Percentiles rank a stretch among this genome's conserved stretches.
These are phyloP conservation scores for Apis dorsata DNA, from an alignment of 1,140 invertebrate genomes.

Conservation along the genomic window DNA sequence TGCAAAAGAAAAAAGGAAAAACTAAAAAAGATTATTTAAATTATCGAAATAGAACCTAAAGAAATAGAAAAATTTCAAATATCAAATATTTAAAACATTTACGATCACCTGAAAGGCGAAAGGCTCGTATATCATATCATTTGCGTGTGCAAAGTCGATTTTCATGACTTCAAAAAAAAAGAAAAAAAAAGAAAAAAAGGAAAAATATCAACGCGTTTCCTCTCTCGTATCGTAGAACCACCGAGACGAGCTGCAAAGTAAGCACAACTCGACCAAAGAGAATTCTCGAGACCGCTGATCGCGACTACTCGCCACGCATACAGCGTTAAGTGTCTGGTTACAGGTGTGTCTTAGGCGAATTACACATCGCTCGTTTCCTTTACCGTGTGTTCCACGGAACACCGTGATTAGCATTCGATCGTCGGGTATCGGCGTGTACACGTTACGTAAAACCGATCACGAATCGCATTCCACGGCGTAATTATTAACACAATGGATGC, in stretches of 20 bases:
- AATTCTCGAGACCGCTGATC: constrained; percentile 3
- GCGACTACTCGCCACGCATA: neutral
- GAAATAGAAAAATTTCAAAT: too few relatives aligned
- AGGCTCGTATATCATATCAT: too few relatives aligned
- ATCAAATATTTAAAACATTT: too few relatives aligned
- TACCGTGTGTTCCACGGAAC: neutral
- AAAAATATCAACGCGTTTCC: neutral
- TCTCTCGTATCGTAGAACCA: neutral
- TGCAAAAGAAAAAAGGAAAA: too few relatives aligned
- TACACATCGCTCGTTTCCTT: constrained; percentile 12
- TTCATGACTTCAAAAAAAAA: neutral
- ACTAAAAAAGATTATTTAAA: too few relatives aligned
- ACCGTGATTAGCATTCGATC: constrained; percentile 40
- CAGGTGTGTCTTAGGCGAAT: constrained; percentile 33
- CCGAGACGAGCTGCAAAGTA: neutral
- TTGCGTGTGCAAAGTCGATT: neutral
- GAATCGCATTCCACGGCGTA: constrained; percentile 28
- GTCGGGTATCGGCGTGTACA: neutral
- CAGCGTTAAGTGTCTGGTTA: neutral
- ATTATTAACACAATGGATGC: constrained; percentile 46
- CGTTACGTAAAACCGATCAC: constrained; percentile 35
- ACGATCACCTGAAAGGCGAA: too few relatives aligned
- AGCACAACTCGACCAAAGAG: neutral
- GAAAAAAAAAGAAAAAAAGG: neutral
- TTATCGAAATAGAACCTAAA: too few relatives aligned